Conservation (phyloP, 2,888 invertebrate species). For the Volucella bombylans region DNA sequence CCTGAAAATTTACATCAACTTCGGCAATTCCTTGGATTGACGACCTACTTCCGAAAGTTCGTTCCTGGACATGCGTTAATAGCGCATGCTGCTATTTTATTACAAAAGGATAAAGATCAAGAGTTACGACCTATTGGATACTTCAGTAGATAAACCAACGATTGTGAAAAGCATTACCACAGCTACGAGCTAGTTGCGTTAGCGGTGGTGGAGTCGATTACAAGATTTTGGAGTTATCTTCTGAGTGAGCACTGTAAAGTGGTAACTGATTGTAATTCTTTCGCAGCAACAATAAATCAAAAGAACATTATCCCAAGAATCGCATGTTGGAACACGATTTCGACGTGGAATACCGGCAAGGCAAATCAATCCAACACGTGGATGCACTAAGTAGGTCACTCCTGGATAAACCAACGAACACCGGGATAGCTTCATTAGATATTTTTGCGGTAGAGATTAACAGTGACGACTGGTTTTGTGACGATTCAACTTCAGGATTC, state of each 20-base stretch:
- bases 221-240: conserved; percentile 68
- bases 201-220: conserved; percentile 66
- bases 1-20: neutral
- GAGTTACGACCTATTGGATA: conserved; percentile 1
- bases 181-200: conserved; percentile 57
- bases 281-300: conserved; percentile 46
- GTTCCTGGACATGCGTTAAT: conserved; percentile 4
- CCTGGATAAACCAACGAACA: neutral
- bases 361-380: conserved; percentile 48
- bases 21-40: conserved; percentile 15
- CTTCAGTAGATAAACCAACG: no score
- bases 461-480: no score
- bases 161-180: neutral
- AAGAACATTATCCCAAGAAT: conserved; percentile 61
- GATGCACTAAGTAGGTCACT: conserved; percentile 42
- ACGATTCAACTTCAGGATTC: neutral
- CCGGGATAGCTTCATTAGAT: no score
- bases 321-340: conserved; percentile 68
- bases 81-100: neutral
- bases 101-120: conserved; percentile 8
- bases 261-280: conserved; percentile 55
- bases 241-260: conserved; percentile 56
- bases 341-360: conserved; percentile 63
- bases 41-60: conserved; percentile 5
- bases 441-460: no score